Conservation (phyloP, 1,140 invertebrate species). For the Yoshiicerus persimilis region DNA sequence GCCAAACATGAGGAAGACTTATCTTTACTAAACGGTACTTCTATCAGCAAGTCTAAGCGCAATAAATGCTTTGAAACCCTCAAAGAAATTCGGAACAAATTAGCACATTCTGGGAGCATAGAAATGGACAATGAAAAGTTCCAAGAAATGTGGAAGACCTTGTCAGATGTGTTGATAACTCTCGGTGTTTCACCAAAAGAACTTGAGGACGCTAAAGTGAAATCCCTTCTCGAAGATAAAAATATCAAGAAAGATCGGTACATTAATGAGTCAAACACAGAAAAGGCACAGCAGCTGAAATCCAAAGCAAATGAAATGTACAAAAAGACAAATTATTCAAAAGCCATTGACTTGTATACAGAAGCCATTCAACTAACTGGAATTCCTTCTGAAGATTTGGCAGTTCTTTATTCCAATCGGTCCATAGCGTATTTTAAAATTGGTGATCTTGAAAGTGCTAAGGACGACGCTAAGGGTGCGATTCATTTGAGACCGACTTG, state of each 20-base stretch:
- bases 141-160: neutral
- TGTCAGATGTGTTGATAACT: neutral
- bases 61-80: neutral
- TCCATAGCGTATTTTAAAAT: neutral
- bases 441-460: neutral
- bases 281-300: constrained; percentile 1
- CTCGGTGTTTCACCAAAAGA: neutral
- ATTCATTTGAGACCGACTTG: constrained; percentile 20
- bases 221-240: neutral
- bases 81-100: neutral
- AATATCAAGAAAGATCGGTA: neutral
- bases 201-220: neutral
- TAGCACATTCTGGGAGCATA: neutral
- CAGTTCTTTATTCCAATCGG: constrained; percentile 38
- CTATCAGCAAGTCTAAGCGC: neutral
- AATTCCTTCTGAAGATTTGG: neutral
- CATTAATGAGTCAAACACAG: neutral
- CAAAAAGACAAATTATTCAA: neutral
- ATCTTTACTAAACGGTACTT: neutral
- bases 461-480: constrained; percentile 9
- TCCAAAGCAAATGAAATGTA: constrained; percentile 9
- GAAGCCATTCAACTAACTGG: neutral
- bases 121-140: neutral
- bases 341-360: constrained; percentile 23
- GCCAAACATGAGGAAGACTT: neutral